Conservation (phyloP, 2,888 invertebrate genomes). For the Beris chalybata region DNA sequence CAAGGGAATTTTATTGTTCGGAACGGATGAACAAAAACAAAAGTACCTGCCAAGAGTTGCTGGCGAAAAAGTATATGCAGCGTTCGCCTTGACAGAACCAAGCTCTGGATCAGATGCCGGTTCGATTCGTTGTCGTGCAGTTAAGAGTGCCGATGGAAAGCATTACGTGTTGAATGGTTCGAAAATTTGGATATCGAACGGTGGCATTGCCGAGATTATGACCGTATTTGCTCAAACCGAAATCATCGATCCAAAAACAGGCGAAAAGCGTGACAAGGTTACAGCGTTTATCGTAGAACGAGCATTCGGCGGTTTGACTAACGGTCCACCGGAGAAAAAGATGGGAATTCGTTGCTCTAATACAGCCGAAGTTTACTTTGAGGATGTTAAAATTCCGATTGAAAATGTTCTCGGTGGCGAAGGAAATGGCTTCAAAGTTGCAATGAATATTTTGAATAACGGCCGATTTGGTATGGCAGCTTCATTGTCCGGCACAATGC, state of each 20-base stretch:
- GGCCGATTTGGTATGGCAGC: slow-evolving; percentile 98
- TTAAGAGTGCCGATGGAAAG: slow-evolving; percentile 81
- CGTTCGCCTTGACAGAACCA: slow-evolving; percentile 96
- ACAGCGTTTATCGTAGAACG: slow-evolving; percentile 97
- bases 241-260: slow-evolving; percentile 66
- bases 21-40: slow-evolving; percentile 84
- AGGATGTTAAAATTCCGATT: slow-evolving; percentile 87
- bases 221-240: slow-evolving; percentile 97
- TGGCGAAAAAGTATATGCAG: slow-evolving; percentile 76
- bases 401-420: slow-evolving; percentile 89
- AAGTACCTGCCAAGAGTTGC: slow-evolving; percentile 92
- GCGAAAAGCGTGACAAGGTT: slow-evolving; percentile 69
- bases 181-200: slow-evolving; percentile 99
- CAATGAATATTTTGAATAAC: slow-evolving; percentile 97
- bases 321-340: slow-evolving; percentile 94
- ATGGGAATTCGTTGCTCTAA: slow-evolving; percentile 99
- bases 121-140: slow-evolving; percentile 81
- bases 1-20: slow-evolving; percentile 91
- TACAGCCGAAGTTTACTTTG: slow-evolving; percentile 90
- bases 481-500: slow-evolving; percentile 90
- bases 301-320: slow-evolving; percentile 88
- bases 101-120: slow-evolving; percentile 93
- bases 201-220: slow-evolving; percentile 92
- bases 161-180: slow-evolving; percentile 93
- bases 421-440: slow-evolving; percentile 84